Percentiles rank a stretch among this genome's conserved stretches.
Conservation (phyloP, 2,113 vertebrate species). For the Ageneiosus marmoratus region DNA sequence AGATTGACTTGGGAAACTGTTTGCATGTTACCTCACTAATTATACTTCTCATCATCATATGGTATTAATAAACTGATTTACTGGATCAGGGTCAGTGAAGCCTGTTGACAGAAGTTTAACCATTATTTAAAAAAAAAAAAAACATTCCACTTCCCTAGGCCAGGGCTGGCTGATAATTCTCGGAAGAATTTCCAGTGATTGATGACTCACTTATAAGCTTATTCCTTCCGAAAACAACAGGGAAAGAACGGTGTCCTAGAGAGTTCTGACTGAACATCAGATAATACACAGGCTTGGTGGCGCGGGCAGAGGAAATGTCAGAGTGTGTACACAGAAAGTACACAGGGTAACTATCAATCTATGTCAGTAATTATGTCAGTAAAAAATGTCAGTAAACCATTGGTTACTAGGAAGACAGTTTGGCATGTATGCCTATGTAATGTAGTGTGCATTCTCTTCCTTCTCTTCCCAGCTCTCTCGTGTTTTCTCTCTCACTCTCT, state of each 20-base stretch:
- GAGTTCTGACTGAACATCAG: slow-evolving; percentile 1
- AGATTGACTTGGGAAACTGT: background rate
- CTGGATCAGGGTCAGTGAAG: background rate
- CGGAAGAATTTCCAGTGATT: slow-evolving; percentile 10
- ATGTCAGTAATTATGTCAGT: too few relatives aligned
- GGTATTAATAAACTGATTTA: background rate
- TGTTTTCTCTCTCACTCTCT: slow-evolving; percentile 31
- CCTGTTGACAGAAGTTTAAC: background rate
- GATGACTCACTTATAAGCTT: background rate
- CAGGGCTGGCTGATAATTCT: slow-evolving; percentile 4
- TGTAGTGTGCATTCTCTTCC: slow-evolving; percentile 16
- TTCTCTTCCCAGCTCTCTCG: slow-evolving; percentile 46
- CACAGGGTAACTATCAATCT: background rate
- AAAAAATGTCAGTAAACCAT: too few relatives aligned
- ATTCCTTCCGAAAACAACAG: slow-evolving; percentile 26
- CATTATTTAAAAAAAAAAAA: background rate
- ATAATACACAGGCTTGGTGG: background rate
- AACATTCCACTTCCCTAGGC: background rate
- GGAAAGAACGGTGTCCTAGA: slow-evolving; percentile 34
- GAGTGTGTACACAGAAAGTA: background rate
- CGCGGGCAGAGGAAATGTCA: background rate
- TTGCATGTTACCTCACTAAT: background rate
- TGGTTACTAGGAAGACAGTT: background rate
- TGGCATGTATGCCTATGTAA: slow-evolving; percentile 25
- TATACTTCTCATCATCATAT: background rate